Conservation (phyloP, 2,797 vertebrate genomes). For the Pseudomugil gertrudae region DNA sequence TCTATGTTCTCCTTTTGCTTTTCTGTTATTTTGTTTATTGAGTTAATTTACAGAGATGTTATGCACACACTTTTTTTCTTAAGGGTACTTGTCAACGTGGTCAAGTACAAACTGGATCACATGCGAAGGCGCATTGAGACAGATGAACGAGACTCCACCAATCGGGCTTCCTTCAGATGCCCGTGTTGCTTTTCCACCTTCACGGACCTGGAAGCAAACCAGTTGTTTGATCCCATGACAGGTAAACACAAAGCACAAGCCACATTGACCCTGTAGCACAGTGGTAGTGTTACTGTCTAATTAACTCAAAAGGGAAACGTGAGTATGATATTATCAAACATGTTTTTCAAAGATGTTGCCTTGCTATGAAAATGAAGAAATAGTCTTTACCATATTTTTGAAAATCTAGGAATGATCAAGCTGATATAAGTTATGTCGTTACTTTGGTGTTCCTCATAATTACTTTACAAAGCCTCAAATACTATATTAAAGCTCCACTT, state of each 20-base stretch:
- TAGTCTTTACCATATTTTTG: not conserved
- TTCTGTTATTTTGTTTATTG: not conserved
- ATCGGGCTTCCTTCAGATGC: constrained; percentile 95
- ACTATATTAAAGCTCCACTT: not conserved
- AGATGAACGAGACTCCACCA: constrained; percentile 97
- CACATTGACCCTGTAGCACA: not conserved
- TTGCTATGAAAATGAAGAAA: not conserved
- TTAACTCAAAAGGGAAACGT: not conserved
- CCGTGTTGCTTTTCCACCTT: constrained; percentile 95
- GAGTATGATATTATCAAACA: not conserved
- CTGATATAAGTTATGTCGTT: not conserved
- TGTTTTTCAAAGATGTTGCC: not conserved
- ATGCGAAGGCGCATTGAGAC: constrained; percentile 98
- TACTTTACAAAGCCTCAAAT: not conserved
- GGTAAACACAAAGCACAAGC: constrained; percentile 78
- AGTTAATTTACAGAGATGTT: not conserved
- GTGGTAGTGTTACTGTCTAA: not conserved
- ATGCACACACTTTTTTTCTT: not conserved
- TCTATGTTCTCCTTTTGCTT: too few species aligned
- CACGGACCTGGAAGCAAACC: constrained; percentile 98
- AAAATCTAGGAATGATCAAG: not conserved
- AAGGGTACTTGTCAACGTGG: constrained; percentile 93
- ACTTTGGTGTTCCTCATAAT: not conserved
- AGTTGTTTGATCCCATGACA: constrained; percentile 93
- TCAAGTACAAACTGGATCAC: constrained; percentile 99